Conservation (phyloP, 1,140 invertebrate genomes). For the Lethrus apterus region DNA sequence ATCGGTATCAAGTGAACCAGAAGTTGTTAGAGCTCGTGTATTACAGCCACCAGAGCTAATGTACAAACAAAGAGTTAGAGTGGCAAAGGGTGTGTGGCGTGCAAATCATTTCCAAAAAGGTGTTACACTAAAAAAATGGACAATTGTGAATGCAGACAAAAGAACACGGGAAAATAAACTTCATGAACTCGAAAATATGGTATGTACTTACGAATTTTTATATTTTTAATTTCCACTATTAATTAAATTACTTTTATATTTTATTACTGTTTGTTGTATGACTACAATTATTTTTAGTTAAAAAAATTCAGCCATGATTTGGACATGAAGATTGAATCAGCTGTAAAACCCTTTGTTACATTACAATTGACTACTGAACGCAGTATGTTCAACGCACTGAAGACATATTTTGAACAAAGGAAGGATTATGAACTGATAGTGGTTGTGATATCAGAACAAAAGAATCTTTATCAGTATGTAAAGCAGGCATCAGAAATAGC, state of each 20-base stretch:
- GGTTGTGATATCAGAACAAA: conserved; percentile 45
- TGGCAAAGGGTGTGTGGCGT: conserved; percentile 45
- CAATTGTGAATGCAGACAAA: conserved; percentile 33
- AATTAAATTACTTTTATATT: no score
- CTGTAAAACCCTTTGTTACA: background rate
- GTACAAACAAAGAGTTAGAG: conserved; percentile 36
- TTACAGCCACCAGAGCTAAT: conserved; percentile 47
- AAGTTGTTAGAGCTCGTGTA: conserved; percentile 49
- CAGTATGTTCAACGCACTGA: conserved; percentile 5
- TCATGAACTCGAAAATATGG: conserved; percentile 20
- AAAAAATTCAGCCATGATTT: background rate
- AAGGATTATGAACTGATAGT: conserved; percentile 44
- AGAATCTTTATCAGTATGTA: conserved; percentile 43
- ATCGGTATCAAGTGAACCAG: conserved; percentile 45
- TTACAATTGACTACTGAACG: background rate
- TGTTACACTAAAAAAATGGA: conserved; percentile 37
- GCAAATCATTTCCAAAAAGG: conserved; percentile 34
- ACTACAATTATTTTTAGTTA: background rate
- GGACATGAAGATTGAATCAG: background rate
- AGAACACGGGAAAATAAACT: conserved; percentile 12
- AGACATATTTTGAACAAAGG: conserved; percentile 22
- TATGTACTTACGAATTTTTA: conserved; percentile 23
- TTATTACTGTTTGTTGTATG: background rate
- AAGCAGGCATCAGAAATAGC: conserved; percentile 70
- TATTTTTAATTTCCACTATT: no score